Evolutionary conservation across 2,797 vertebrate genomes (phyloP).

Genomic region (Avahi laniger): DNA sequence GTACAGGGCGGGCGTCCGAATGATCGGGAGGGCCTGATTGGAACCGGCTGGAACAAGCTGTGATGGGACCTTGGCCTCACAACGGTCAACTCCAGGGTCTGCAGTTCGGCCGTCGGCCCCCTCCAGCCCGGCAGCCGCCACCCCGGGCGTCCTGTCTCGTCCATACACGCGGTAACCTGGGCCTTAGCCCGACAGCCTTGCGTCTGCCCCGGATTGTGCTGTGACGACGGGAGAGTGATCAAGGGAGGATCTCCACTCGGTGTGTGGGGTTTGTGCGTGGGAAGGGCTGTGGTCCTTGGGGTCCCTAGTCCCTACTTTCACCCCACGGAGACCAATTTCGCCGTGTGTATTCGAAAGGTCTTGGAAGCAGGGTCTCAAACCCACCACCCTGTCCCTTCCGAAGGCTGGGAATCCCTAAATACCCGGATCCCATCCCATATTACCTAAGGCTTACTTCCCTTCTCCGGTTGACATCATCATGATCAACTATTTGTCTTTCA

Average conservation of each 20-base stretch:
- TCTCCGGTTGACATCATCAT: background rate
- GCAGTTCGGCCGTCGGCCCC: background rate
- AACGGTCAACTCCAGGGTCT: background rate
- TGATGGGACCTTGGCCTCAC: background rate
- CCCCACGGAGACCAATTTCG: too few species aligned
- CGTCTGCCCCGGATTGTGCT: background rate
- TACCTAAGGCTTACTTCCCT: too few species aligned
- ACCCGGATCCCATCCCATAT: background rate
- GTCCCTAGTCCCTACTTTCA: background rate
- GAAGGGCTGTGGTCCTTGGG: background rate
- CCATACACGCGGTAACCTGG: background rate
- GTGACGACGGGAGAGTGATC: background rate
- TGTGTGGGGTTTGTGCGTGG: background rate
- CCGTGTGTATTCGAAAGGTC: background rate
- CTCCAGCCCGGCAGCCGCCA: background rate
- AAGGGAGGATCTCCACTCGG: background rate
- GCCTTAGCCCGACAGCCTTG: background rate
- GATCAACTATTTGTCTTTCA: background rate
- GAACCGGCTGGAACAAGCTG: background rate
- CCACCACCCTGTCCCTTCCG: background rate
- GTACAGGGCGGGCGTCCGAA: background rate
- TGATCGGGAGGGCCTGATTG: background rate
- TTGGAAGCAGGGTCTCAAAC: background rate
- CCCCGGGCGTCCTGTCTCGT: background rate
- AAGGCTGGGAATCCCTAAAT: background rate